Evolutionary conservation across 23 tunicate genomes (phyloP), one percentile per base, ranked within the genome.

Genomic region (Halocynthia aurantium): DNA sequence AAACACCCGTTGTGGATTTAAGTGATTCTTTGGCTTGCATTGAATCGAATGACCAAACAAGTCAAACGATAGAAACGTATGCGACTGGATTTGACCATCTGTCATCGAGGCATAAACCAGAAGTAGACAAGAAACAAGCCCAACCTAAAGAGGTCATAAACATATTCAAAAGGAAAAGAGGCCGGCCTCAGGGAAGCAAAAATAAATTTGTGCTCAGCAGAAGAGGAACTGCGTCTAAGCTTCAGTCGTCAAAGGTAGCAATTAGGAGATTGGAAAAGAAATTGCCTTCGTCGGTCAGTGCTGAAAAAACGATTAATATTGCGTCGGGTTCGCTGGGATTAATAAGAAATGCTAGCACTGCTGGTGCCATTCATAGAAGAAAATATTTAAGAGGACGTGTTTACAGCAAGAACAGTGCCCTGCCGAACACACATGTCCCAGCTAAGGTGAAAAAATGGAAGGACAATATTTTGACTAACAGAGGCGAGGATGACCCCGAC

Each of bases 391-490:
- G 70, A 65, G 70, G 70, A 20, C 70, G 70, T 65, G 78, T 22
- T 56, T 54, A 49, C 20, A 50, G 50, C 17, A 52, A 49, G 13
- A 31, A 31, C 44, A 31, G 44, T 31, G 44, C 44, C 44, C 44
- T 31, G 44, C 44, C 44, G 44, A 31, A 31, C 44, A 31, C 44
- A 31, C 44, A 31, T 31, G 57, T 74, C 8, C 50, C 78, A 5
- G 64, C 78, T 17, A 74, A 74, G 40, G 57, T 74, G 19, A 12
- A 53, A 10, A 74, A 74, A 74, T 74, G 78, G 78, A 74, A 74
- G 57, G 78, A 74, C 31, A 74, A 74, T 52, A 54, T 74, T 20
- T 52, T 74, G 0, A 51, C 22, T 11, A 44, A 54, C 50, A 56
- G 19, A 19, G 57, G 6, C 51, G 56, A 49, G 50, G 51, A 72